A percentile compares a stretch with the other conserved stretches of the same genome.
Conservation (phyloP, 2,797 vertebrate species). For the Smutsia temminckii region DNA sequence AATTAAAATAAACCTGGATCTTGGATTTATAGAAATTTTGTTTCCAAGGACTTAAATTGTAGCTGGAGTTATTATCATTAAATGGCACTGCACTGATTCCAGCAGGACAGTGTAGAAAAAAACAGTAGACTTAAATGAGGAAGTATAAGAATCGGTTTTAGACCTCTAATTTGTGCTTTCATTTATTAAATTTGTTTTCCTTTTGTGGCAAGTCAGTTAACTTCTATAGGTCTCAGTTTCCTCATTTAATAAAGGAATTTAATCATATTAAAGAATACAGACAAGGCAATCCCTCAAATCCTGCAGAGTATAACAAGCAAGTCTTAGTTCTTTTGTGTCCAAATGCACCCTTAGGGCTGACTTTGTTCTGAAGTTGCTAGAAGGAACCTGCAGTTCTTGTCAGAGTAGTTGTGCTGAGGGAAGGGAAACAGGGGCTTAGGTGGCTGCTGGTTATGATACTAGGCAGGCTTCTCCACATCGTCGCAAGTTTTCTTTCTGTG, state of each 20-base stretch:
- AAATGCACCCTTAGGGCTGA: not conserved
- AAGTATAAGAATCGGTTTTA: not conserved
- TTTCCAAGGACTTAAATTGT: not conserved
- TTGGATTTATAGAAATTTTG: conserved; percentile 8
- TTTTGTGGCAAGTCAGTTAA: not conserved
- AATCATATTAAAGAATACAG: not conserved
- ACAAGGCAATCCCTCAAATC: not conserved
- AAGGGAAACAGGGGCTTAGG: not conserved
- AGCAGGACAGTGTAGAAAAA: not conserved
- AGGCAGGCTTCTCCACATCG: not conserved
- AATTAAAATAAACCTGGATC: conserved; percentile 20
- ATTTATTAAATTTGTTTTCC: not conserved
- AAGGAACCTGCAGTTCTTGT: not conserved
- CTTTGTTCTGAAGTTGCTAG: not conserved
- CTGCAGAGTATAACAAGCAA: not conserved
- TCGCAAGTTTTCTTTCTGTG: not conserved
- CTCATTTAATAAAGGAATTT: conserved; percentile 19
- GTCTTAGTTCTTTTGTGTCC: not conserved
- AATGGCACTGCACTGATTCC: not conserved
- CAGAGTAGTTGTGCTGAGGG: not conserved
- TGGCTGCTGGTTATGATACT: not conserved
- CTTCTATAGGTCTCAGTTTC: not conserved
- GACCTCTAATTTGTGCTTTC: not conserved
- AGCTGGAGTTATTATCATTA: not conserved
- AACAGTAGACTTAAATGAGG: not conserved